Evolutionary conservation across 2,888 invertebrate genomes (phyloP).

Genomic region (Ceriagrion tenellum): DNA sequence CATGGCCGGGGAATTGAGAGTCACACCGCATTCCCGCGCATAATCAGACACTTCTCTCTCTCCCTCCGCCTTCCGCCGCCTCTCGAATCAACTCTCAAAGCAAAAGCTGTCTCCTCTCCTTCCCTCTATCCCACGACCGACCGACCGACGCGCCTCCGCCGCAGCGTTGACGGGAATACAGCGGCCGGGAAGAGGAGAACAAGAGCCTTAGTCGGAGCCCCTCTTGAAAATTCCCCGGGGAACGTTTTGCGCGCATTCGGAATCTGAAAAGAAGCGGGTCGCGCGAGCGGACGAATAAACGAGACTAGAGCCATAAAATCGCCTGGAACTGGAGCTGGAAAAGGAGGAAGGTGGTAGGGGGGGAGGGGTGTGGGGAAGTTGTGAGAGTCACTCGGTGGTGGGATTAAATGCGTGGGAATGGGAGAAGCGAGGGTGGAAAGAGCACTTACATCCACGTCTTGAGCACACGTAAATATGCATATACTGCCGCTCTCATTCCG

Average conservation of each 20-base stretch:
- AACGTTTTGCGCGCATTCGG: not conserved
- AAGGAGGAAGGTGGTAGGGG: not conserved
- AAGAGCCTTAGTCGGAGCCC: not conserved
- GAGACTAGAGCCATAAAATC: not conserved
- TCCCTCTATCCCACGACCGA: not conserved
- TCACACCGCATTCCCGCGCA: conserved; percentile 19
- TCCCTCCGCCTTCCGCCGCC: not conserved
- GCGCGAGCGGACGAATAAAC: not conserved
- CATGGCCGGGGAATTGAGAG: not conserved
- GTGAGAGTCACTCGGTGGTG: not conserved
- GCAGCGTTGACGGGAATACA: not conserved
- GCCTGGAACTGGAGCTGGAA: not conserved
- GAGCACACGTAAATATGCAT: too few relatives aligned
- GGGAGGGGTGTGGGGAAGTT: not conserved
- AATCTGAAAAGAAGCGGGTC: not conserved
- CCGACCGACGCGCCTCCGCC: too few relatives aligned
- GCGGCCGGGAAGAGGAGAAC: not conserved
- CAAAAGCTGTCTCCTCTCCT: not conserved
- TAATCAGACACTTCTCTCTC: not conserved
- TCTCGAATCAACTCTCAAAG: not conserved
- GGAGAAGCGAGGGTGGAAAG: not conserved
- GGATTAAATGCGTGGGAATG: not conserved
- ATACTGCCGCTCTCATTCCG: not conserved
- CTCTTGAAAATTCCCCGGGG: not conserved
- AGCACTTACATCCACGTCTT: not conserved